Evolutionary conservation across 2,797 vertebrate genomes (phyloP).

Genomic region (Anguilla obscura): DNA sequence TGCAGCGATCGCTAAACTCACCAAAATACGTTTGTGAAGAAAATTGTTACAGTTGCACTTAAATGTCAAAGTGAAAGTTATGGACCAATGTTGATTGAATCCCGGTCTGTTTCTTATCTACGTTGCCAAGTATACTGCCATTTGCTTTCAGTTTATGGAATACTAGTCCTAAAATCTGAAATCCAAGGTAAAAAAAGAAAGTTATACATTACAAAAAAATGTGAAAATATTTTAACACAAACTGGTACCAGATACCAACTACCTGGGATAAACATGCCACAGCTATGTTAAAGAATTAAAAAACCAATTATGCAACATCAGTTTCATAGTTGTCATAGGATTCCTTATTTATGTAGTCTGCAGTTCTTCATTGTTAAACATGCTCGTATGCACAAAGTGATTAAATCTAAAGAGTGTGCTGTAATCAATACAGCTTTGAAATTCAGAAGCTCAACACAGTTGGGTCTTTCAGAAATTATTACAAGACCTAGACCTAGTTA

Average conservation of each 20-base stretch:
- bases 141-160: no score
- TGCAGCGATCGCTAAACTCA: not conserved
- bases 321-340: not conserved
- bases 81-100: conserved; percentile 5
- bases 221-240: no score
- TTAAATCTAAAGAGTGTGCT: not conserved
- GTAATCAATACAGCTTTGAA: not conserved
- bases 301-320: no score
- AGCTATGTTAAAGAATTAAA: not conserved
- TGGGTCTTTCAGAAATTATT: not conserved
- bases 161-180: no score
- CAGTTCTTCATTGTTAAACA: not conserved
- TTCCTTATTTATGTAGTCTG: not conserved
- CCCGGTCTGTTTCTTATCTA: not conserved
- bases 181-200: no score
- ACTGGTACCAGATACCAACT: not conserved
- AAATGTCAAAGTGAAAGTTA: not conserved
- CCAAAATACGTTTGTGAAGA: not conserved
- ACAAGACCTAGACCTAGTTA: not conserved
- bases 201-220: no score
- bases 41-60: not conserved
- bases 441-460: not conserved
- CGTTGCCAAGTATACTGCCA: not conserved
- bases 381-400: not conserved
- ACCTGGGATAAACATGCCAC: not conserved